Evolutionary conservation across 2,888 invertebrate species (phyloP).

Genomic region (Charanyca ferruginea): DNA sequence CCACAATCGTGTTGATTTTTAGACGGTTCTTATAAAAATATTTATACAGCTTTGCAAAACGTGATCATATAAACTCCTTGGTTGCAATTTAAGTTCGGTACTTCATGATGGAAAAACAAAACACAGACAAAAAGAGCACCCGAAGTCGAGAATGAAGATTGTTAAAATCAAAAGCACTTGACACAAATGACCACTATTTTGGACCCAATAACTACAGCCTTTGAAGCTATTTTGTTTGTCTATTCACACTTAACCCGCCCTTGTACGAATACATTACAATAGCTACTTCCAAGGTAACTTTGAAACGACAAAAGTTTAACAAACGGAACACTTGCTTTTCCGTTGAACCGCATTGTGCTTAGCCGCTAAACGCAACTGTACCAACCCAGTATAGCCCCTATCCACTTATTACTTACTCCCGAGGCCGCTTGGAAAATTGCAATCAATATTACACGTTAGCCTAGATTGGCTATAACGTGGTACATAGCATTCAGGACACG

Average conservation of each 20-base stretch:
- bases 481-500: conserved; percentile 62
- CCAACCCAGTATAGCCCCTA: conserved; percentile 31
- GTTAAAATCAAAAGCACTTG: conserved; percentile 4
- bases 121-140: neutral
- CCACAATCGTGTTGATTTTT: conserved; percentile 3
- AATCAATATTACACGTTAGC: conserved; percentile 56
- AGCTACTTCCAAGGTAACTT: conserved; percentile 45
- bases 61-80: neutral
- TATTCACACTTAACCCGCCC: conserved; percentile 42
- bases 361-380: conserved; percentile 6
- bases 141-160: conserved; percentile 1
- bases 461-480: conserved; percentile 56
- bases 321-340: conserved; percentile 38
- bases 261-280: conserved; percentile 38
- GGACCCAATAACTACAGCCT: conserved; percentile 21
- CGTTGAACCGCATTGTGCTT: conserved; percentile 42
- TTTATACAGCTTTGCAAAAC: conserved; percentile 39
- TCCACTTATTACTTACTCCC: conserved; percentile 53
- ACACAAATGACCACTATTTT: conserved; percentile 25
- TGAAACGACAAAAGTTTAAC: conserved; percentile 41
- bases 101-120: neutral
- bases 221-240: conserved; percentile 19
- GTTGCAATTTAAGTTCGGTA: neutral
- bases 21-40: conserved; percentile 5
- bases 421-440: conserved; percentile 68